Conservation (phyloP, 2,888 invertebrate genomes). For the Eupeodes latifasciatus region DNA sequence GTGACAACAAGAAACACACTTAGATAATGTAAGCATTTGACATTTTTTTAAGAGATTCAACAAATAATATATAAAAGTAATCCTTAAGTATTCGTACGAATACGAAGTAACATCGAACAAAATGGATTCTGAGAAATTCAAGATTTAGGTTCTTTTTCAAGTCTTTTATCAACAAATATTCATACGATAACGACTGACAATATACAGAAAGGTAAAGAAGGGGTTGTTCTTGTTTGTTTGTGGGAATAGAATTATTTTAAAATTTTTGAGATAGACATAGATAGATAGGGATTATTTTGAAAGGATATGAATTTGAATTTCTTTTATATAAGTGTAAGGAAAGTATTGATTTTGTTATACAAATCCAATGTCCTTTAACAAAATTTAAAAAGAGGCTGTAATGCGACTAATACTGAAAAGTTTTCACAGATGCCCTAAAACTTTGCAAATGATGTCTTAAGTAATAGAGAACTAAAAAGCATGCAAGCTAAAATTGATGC, state of each 20-base stretch:
- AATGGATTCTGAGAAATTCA: conserved; percentile 18
- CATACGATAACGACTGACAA: background rate
- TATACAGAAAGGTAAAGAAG: background rate
- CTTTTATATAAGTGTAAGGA: background rate
- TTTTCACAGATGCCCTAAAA: too few relatives aligned
- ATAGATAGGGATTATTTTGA: background rate
- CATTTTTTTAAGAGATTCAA: conserved; percentile 41
- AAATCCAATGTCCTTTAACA: too few relatives aligned
- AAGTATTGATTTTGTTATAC: background rate
- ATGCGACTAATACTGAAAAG: too few relatives aligned
- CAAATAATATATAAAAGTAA: conserved; percentile 44
- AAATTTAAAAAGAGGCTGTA: too few relatives aligned
- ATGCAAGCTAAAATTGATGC: too few relatives aligned
- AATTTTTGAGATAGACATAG: background rate
- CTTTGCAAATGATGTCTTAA: too few relatives aligned
- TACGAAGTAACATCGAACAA: background rate
- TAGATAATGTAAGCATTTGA: conserved; percentile 54
- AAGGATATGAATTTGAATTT: background rate
- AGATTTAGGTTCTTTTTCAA: background rate
- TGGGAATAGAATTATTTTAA: background rate
- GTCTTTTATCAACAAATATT: conserved; percentile 9
- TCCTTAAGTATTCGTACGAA: background rate
- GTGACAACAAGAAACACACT: conserved; percentile 20
- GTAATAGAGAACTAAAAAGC: too few relatives aligned
- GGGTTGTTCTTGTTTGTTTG: background rate